Conservation (phyloP, 2,888 invertebrate species). For the Drosophila tripunctata region DNA sequence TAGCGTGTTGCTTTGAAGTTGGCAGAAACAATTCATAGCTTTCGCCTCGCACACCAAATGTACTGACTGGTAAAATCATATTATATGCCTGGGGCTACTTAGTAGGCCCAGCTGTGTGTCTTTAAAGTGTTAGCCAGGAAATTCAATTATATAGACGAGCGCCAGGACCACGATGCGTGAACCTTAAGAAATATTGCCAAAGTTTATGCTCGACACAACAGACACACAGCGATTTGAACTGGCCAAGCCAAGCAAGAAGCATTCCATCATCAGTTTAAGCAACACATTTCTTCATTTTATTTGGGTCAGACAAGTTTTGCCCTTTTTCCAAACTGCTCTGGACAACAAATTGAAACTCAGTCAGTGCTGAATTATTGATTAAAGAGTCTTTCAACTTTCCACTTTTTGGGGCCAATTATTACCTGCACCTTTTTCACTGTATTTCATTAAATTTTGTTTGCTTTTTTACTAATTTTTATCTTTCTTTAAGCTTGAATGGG, state of each 20-base stretch:
- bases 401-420: conserved; percentile 40
- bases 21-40: conserved; percentile 17
- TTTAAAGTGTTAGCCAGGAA: conserved; percentile 60
- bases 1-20: conserved; percentile 68
- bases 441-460: conserved; percentile 17
- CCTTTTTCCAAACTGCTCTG: not conserved
- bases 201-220: conserved; percentile 46
- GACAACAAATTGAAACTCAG: conserved; percentile 44
- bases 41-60: conserved; percentile 31
- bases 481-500: conserved; percentile 45
- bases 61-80: conserved; percentile 58
- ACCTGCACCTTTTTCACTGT: conserved; percentile 26
- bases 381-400: conserved; percentile 32
- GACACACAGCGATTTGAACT: conserved; percentile 26
- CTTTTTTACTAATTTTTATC: conserved; percentile 47
- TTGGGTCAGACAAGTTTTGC: conserved; percentile 54
- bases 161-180: conserved; percentile 46
- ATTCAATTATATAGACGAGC: conserved; percentile 47
- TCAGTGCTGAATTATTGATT: conserved; percentile 72
- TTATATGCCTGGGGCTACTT: conserved; percentile 36
- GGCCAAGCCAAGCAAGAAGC: too few relatives aligned
- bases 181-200: conserved; percentile 61
- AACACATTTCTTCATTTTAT: conserved; percentile 58
- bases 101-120: conserved; percentile 39
- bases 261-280: conserved; percentile 61